These are phyloP conservation scores for Ryuthela nishihirai DNA, from an alignment of 2,888 invertebrate genomes.

Conservation along the genomic window DNA sequence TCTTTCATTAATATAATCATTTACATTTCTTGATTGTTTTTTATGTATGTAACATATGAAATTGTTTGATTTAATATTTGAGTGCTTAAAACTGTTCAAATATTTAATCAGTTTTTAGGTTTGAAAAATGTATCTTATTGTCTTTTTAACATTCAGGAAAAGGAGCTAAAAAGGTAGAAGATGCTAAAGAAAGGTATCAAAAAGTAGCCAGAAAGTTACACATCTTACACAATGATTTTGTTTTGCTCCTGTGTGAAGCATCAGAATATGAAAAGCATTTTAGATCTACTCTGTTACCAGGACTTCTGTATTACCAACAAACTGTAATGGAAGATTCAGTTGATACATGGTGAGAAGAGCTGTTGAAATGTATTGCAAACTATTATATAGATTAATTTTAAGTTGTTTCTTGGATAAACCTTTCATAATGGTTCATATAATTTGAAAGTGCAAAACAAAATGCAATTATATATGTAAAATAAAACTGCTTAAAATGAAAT, in stretches of 20 bases:
- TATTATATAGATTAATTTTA: not conserved
- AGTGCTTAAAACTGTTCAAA: no score
- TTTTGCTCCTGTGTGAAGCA: slow-evolving; percentile 80
- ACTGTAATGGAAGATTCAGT: slow-evolving; percentile 82
- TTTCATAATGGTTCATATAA: no score
- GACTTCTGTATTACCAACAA: slow-evolving; percentile 81
- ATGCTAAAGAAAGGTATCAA: slow-evolving; percentile 85
- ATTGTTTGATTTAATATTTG: no score
- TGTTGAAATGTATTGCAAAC: not conserved
- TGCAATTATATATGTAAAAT: no score
- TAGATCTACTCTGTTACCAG: slow-evolving; percentile 77
- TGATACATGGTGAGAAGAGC: slow-evolving; percentile 71
- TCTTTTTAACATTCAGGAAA: slow-evolving; percentile 7
- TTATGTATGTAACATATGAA: no score
- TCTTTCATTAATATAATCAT: no score
- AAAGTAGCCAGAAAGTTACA: slow-evolving; percentile 86
- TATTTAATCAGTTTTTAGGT: no score
- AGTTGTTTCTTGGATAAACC: no score
- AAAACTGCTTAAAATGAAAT: no score
- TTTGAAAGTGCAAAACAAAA: no score
- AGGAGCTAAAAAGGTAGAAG: slow-evolving; percentile 66
- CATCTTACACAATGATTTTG: slow-evolving; percentile 90
- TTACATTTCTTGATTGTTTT: no score
- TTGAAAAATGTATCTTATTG: no score
- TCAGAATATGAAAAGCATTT: slow-evolving; percentile 85